Evolutionary conservation across 1,140 invertebrate genomes (phyloP), one percentile per base, ranked within the genome.

Genomic region (Brachionus paranguensis): DNA sequence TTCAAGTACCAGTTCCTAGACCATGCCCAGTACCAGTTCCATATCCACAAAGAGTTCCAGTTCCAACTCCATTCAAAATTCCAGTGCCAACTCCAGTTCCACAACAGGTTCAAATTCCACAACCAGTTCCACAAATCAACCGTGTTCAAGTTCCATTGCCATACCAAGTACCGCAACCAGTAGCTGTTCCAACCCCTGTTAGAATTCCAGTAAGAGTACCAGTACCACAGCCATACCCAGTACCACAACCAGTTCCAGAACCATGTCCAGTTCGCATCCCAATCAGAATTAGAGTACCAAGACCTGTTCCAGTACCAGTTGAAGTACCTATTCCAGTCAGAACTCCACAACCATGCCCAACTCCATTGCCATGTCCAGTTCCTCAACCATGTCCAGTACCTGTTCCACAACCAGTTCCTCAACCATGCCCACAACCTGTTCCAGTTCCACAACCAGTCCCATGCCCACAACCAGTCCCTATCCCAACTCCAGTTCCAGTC

Each of bases 221-320:
- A 76, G 72, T 76, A 6, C 72, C 72, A 76, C 41, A 76, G 47
- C 72, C 72, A 24, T 47, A 47, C 20, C 64, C 64, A 37, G 64
- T 68, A 68, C 64, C 64, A 68, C 64, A 68, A 29, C 72, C 72
- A 76, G 72, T 76, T 47, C 72, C 41, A 76, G 7, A 24, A 27
- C 41, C 72, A 47, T 43, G 43, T 24, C 41, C 41, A 47, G 72
- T 76, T 20, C 41, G 72, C n/a, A 29, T 76, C 11, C 72, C 72
- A 76, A 47, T 76, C n/a, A 76, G 72, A 76, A 76, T 76, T 24
- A 47, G 17, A 76, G 43, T 76, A 2, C 72, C 72, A 76, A 47
- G 43, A 76, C 72, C 41, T 47, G n/a, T 20, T 24, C 72, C 72
- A 76, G 72, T 76, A 14, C 27, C 64, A 68, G 64, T 68, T 6